These are phyloP conservation scores for Mustela lutreola DNA, from an alignment of 2,113 vertebrate genomes.

Conservation along the genomic window DNA sequence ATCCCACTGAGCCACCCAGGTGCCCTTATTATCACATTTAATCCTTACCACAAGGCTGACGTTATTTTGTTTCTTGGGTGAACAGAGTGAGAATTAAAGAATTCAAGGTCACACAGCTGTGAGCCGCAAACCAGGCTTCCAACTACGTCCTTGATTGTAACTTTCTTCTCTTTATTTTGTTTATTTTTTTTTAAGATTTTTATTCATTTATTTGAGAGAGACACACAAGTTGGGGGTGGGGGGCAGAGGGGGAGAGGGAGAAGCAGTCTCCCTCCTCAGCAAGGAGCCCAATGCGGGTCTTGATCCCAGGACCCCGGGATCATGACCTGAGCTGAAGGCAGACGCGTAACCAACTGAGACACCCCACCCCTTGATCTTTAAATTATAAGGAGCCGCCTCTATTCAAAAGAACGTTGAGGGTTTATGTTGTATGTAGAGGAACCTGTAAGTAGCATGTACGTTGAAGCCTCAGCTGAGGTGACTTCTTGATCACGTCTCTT, in stretches of 20 bases:
- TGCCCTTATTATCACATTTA: background rate
- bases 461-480: background rate
- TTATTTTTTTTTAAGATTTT: background rate
- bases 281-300: background rate
- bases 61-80: constrained; percentile 49
- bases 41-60: background rate
- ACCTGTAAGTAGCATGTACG: background rate
- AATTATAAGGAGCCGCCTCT: background rate
- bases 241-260: background rate
- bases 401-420: background rate
- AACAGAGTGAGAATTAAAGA: constrained; percentile 36
- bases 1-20: too few species aligned
- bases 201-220: background rate
- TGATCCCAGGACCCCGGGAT: background rate
- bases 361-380: background rate
- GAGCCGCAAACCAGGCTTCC: constrained; percentile 1
- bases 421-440: background rate
- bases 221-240: background rate
- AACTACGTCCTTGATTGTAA: background rate
- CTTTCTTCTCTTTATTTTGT: background rate
- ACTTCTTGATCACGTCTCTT: background rate
- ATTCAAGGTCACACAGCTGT: background rate
- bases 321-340: background rate
- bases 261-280: background rate
- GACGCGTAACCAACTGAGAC: background rate